Percentiles rank a stretch among this genome's conserved stretches.
Evolutionary conservation across 2,113 vertebrate genomes (phyloP).

Genomic region (Microcebus lehilahytsara): DNA sequence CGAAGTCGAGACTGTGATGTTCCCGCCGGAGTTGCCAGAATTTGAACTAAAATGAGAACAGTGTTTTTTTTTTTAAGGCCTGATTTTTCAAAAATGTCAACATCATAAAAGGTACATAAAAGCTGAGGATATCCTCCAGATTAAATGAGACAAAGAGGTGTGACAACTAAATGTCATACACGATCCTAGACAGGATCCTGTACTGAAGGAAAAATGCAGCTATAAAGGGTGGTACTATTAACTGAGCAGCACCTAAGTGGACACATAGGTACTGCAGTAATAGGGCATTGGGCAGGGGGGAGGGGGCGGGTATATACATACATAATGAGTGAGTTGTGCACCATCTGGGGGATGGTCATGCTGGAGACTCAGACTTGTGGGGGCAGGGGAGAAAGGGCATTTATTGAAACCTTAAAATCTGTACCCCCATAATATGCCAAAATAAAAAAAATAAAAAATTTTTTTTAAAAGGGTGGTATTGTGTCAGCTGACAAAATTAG

Average conservation of each 20-base stretch:
- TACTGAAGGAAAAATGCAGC: background rate
- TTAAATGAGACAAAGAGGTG: background rate
- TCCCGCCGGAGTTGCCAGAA: background rate
- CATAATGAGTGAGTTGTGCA: too few relatives aligned
- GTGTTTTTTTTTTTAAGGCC: too few relatives aligned
- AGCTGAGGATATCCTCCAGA: background rate
- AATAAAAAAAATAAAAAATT: too few relatives aligned
- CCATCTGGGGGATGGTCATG: too few relatives aligned
- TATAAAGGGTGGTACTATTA: background rate
- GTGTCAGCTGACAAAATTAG: background rate
- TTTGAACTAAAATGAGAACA: background rate
- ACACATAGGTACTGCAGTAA: too few relatives aligned
- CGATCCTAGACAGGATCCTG: background rate
- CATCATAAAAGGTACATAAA: background rate
- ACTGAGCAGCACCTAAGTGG: too few relatives aligned
- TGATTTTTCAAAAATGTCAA: background rate
- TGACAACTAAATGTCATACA: background rate
- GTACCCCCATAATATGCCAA: too few relatives aligned
- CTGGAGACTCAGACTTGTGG: too few relatives aligned
- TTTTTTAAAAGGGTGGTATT: background rate
- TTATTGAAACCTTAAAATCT: too few relatives aligned
- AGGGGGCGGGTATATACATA: too few relatives aligned
- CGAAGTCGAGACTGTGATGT: background rate
- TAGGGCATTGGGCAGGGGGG: too few relatives aligned
- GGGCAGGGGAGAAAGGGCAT: too few relatives aligned